Evolutionary conservation across 2,113 vertebrate species (phyloP).

Genomic region (Psammodynastes pulverulentus): DNA sequence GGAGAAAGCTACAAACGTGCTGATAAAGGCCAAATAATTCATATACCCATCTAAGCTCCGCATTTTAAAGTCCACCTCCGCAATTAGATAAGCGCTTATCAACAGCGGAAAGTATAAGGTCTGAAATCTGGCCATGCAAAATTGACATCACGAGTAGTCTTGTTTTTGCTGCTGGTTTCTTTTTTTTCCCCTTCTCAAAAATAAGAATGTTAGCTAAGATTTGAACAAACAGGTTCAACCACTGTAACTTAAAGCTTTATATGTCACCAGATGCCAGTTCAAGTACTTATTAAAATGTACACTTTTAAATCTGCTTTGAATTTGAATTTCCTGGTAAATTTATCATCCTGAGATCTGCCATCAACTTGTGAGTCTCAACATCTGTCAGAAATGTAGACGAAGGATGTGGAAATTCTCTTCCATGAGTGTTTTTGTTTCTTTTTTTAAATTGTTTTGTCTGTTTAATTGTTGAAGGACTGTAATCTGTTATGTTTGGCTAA

Average conservation of each 20-base stretch:
- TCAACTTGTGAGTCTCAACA: background rate
- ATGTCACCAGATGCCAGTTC: background rate
- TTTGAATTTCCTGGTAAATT: background rate
- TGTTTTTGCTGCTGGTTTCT: background rate
- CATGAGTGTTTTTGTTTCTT: background rate
- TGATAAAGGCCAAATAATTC: slow-evolving; percentile 28
- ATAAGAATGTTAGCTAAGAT: background rate
- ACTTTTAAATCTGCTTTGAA: background rate
- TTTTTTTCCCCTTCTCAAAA: background rate
- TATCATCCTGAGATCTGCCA: background rate
- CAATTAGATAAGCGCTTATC: background rate
- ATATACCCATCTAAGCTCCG: slow-evolving; percentile 21
- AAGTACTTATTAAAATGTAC: background rate
- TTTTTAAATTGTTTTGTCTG: background rate
- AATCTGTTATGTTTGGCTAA: background rate
- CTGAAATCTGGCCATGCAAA: background rate
- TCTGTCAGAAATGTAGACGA: background rate
- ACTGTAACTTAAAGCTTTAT: background rate
- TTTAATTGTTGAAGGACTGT: background rate
- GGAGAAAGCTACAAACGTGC: slow-evolving; percentile 25
- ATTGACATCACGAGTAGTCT: background rate
- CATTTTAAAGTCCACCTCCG: slow-evolving; percentile 24
- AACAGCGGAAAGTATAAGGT: background rate
- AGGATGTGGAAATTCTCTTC: background rate
- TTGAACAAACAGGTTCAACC: background rate